These are phyloP conservation scores for Riparia riparia DNA, from an alignment of 2,113 vertebrate species.

Conservation along the genomic window DNA sequence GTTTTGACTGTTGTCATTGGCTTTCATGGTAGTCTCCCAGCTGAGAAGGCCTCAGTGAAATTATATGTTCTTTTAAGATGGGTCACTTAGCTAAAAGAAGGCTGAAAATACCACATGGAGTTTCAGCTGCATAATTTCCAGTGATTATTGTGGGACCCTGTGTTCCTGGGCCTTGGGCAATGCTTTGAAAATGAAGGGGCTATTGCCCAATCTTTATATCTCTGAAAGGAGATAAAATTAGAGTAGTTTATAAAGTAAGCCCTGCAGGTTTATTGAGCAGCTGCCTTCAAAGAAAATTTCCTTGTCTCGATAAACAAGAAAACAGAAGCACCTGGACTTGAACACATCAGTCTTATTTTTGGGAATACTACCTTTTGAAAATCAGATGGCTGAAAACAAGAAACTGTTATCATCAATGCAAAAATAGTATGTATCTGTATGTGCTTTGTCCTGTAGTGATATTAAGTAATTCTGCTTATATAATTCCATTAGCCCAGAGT, in stretches of 20 bases:
- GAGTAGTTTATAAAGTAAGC: slow-evolving; percentile 11
- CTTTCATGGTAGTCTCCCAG: not conserved
- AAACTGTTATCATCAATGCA: not conserved
- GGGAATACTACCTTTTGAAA: not conserved
- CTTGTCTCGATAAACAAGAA: not conserved
- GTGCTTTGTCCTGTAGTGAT: not conserved
- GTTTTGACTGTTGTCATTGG: not conserved
- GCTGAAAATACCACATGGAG: not conserved
- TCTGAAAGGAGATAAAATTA: slow-evolving; percentile 56
- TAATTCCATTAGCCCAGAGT: not conserved
- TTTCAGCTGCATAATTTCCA: slow-evolving; percentile 39
- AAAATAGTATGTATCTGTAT: not conserved
- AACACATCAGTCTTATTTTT: not conserved
- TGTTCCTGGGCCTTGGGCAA: slow-evolving; percentile 43
- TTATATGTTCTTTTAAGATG: slow-evolving; percentile 14
- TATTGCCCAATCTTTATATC: slow-evolving; percentile 46
- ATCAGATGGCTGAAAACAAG: not conserved
- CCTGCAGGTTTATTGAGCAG: slow-evolving; percentile 47
- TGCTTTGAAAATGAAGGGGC: slow-evolving; percentile 49
- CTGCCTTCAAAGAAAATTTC: slow-evolving; percentile 60
- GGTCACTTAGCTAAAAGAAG: slow-evolving; percentile 1
- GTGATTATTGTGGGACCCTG: not conserved
- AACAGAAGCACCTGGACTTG: slow-evolving; percentile 23
- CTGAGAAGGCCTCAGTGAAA: not conserved
- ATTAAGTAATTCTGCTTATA: not conserved